Evolutionary conservation across 2,113 vertebrate genomes (phyloP).

Genomic region (Prietella phreatophila): DNA sequence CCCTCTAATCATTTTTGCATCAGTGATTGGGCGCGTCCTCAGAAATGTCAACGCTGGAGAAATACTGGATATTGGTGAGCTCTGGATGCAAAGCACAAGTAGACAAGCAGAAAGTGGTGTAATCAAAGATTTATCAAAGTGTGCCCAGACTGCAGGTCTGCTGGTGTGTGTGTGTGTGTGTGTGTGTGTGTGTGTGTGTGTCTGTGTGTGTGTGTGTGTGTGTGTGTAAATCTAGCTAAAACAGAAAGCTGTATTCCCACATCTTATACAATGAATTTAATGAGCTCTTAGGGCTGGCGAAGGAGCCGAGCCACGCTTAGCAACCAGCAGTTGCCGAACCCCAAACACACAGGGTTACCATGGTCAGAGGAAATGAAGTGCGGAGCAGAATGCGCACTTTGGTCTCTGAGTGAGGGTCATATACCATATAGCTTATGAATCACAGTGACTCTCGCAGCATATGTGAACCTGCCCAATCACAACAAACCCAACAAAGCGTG

Average conservation of each 20-base stretch:
- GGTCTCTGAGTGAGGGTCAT: slow-evolving; percentile 31
- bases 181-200: slow-evolving; percentile 28
- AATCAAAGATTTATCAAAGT: slow-evolving; percentile 39
- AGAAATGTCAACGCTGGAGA: slow-evolving; percentile 26
- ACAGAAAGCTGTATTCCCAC: slow-evolving; percentile 32
- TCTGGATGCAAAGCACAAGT: neutral
- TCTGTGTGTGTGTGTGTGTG: slow-evolving; percentile 35
- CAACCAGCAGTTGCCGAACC: slow-evolving; percentile 38
- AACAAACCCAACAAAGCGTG: neutral
- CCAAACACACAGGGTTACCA: slow-evolving; percentile 56
- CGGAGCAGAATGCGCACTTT: slow-evolving; percentile 36
- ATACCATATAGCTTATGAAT: slow-evolving; percentile 20
- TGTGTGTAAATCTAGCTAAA: slow-evolving; percentile 29
- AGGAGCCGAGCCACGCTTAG: slow-evolving; percentile 43
- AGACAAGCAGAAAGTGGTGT: neutral
- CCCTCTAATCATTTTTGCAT: slow-evolving; percentile 49
- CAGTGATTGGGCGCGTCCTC: slow-evolving; percentile 37
- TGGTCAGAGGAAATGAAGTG: slow-evolving; percentile 50
- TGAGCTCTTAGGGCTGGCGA: slow-evolving; percentile 38
- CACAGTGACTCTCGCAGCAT: neutral
- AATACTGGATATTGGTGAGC: slow-evolving; percentile 31
- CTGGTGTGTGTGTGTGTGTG: slow-evolving; percentile 24
- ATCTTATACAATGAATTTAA: slow-evolving; percentile 46
- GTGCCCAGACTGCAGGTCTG: slow-evolving; percentile 26
- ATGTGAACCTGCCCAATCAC: neutral